phyloP scores from a whole-genome alignment of 2,113 vertebrate genomes.

The Lota lota region DNA sequence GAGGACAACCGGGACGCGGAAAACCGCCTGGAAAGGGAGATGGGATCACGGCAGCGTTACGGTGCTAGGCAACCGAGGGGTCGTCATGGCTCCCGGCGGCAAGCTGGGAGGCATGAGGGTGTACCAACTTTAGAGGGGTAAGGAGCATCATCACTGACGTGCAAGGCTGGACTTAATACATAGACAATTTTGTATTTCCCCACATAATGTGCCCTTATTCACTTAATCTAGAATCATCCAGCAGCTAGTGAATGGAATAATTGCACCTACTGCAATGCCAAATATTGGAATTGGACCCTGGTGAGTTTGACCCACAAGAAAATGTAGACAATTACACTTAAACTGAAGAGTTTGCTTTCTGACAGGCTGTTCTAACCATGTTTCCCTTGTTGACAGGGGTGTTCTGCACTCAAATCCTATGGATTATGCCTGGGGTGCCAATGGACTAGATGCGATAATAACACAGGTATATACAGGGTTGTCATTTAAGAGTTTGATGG shows the following conservation, averaged over 20 bases:
- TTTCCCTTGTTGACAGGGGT: conserved; percentile 74
- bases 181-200: too few relatives aligned
- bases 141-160: conserved; percentile 27
- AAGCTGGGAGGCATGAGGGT: conserved; percentile 85
- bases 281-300: conserved; percentile 92
- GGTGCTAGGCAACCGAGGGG: conserved; percentile 85
- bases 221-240: conserved; percentile 86
- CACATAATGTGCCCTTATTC: conserved; percentile 16
- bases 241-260: conserved; percentile 93
- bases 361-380: background rate
- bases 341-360: background rate
- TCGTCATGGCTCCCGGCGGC: conserved; percentile 82
- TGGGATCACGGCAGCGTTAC: conserved; percentile 87
- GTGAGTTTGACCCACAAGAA: conserved; percentile 71
- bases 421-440: conserved; percentile 97
- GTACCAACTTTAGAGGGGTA: conserved; percentile 92
- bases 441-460: conserved; percentile 91
- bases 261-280: conserved; percentile 91
- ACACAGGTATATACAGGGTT: conserved; percentile 81
- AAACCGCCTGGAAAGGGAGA: conserved; percentile 83
- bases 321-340: background rate
- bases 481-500: background rate
- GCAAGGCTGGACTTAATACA: background rate
- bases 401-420: conserved; percentile 95
- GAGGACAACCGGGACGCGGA: conserved; percentile 86